Conservation (phyloP, 2,888 invertebrate genomes). For the Lepidochitona cinerea region DNA sequence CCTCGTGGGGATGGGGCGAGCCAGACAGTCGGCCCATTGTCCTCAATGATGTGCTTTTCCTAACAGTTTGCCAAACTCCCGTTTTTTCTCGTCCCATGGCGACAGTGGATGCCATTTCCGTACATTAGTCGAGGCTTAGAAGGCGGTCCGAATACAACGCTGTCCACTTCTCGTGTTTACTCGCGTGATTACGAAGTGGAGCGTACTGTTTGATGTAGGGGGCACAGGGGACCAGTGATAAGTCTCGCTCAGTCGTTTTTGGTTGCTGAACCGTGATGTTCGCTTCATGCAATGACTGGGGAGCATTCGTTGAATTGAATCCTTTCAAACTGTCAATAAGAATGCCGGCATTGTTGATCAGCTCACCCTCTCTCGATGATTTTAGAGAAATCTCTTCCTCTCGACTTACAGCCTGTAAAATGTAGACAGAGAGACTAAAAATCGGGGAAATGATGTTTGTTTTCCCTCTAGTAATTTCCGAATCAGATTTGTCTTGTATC, state of each 20-base stretch:
- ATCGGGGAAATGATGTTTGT: neutral
- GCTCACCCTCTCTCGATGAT: neutral
- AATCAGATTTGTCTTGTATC: neutral
- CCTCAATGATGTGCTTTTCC: slow-evolving; percentile 4
- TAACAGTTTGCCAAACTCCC: neutral
- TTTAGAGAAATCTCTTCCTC: neutral
- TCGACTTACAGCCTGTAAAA: neutral
- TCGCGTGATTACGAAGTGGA: neutral
- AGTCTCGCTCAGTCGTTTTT: neutral
- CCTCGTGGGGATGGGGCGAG: no score
- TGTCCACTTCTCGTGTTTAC: slow-evolving; percentile 1
- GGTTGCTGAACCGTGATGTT: neutral
- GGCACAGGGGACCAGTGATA: neutral
- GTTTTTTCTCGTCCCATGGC: neutral
- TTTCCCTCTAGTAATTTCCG: neutral
- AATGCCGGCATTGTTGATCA: neutral
- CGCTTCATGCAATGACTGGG: neutral
- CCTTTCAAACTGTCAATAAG: neutral
- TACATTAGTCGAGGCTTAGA: neutral
- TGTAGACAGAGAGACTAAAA: neutral
- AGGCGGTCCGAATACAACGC: slow-evolving; percentile 1
- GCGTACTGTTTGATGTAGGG: neutral
- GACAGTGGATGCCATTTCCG: neutral
- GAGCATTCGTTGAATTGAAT: neutral
- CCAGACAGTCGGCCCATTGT: neutral